Evolutionary conservation across 2,797 vertebrate genomes (phyloP), one percentile per base, ranked within the genome.

Genomic region (Gymnoscopelus braueri): DNA sequence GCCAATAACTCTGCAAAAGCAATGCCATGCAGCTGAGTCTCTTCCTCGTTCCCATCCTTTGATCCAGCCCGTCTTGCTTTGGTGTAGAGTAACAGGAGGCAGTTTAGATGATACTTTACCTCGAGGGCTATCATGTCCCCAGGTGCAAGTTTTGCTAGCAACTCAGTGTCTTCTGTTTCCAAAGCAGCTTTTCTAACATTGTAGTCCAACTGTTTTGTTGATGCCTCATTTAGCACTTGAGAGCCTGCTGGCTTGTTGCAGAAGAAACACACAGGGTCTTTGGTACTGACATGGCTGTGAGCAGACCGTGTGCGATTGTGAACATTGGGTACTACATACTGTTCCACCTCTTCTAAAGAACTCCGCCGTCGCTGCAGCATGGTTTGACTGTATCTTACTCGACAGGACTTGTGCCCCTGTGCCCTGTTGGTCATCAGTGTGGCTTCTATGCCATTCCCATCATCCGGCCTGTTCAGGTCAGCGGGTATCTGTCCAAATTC

Each of bases 41-140:
- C 54, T 57, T 49, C 54, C 44, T 66, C 64, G 58, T 29, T 19
- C 7, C n/a, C 54, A 66, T 66, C 23, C 23, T 47, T 15, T 55
- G 39, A 44, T n/a, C 1, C 5, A 47, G 35, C 19, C 15, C 44
- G 29, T 55, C 59, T 48, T 55, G 35, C 59, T 55, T 44, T 69
- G 35, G 62, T 62, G 32, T 69, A 62, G 15, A 62, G 59, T 9
- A 26, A 56, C 13, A 5, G 4, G 24, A 69, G 50, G 52, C 35
- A 70, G 35, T 55, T 29, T n/a, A 5, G 52, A 15, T 63, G 67
- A 48, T 58, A 67, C 24, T 67, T 70, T 53, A 49, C 58, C 32
- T 61, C 58, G 26, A 61, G 67, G 51, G 67, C 54, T n/a, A 58
- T 67, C 59, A 70, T 55, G 60, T 63, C 60, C 24, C 15, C 60